Percentiles rank a stretch among this genome's conserved stretches.
Evolutionary conservation across 2,888 invertebrate species (phyloP).

Genomic region (Agapetus fuscipes): DNA sequence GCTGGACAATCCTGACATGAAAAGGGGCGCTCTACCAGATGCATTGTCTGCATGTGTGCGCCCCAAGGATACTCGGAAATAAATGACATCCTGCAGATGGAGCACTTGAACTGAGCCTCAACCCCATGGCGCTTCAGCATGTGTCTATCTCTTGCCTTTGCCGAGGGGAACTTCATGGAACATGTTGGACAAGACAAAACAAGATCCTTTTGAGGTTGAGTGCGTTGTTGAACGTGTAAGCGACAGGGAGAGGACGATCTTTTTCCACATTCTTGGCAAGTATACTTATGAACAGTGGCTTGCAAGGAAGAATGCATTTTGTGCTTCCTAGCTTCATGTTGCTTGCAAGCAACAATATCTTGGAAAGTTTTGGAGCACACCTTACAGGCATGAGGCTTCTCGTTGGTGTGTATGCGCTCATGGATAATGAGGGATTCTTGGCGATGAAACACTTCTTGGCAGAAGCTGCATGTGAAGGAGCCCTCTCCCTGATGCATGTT

Average conservation of each 20-base stretch:
- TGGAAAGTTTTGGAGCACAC: constrained; percentile 31
- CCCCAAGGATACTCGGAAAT: constrained; percentile 9
- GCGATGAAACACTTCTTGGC: constrained; percentile 10
- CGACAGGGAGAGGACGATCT: constrained; percentile 5
- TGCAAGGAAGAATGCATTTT: constrained; percentile 7
- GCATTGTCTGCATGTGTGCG: constrained; percentile 14
- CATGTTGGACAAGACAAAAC: constrained; percentile 9
- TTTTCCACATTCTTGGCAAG: constrained; percentile 5
- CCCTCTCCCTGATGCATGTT: constrained; percentile 9
- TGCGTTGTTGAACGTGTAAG: constrained; percentile 8
- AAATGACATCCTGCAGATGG: constrained; percentile 8
- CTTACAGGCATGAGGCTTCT: constrained; percentile 49
- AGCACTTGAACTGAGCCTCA: constrained; percentile 10
- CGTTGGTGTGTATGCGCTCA: constrained; percentile 38
- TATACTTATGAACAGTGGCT: not conserved
- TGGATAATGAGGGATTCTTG: constrained; percentile 6
- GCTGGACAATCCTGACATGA: constrained; percentile 1
- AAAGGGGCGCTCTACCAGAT: constrained; percentile 9
- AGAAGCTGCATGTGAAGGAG: constrained; percentile 6
- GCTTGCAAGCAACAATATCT: constrained; percentile 12
- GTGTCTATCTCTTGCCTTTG: constrained; percentile 8
- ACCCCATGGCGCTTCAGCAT: constrained; percentile 8
- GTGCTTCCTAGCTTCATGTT: constrained; percentile 9
- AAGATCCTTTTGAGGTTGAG: too few relatives aligned
- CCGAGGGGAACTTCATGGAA: constrained; percentile 6